Base-by-base conservation (phyloP, 2,113 vertebrate genomes). In the Cepphus grylle region DNA sequence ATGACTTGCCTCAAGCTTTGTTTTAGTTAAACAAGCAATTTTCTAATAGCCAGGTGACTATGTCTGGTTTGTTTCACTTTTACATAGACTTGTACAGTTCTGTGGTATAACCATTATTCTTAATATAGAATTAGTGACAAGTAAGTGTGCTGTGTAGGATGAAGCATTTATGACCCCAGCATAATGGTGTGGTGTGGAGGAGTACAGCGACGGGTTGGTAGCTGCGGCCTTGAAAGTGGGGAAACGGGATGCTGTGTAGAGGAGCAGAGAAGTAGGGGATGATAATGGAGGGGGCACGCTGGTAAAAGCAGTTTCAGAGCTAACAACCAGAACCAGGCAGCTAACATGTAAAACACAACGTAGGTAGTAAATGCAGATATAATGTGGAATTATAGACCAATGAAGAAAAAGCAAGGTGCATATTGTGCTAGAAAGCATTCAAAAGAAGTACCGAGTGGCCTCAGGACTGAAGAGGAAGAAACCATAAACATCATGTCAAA, bases 281-380 rank as follows among this genome's bases (percentile, higher is more conserved):
- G 40, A 18, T 47, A 90, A 36, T 2, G 4, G 23, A 47, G 30
- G 20, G 11, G 29, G 7, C 15, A 38, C 17, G 25, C 8, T 38
- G 29, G 3, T 17, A 92, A 79, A 53, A 82, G 4, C 7, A 66
- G 18, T 49, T 77, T 67, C 69, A 34, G 50, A 76, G 52, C 38
- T 65, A 52, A 55, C 20, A 55, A 45, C 29, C 10, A 73, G 32
- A 93, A 86, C 13, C 25, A 55, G 38, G 25, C 9, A 74, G 34
- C 32, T 79, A 59, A 40, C 2, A 12, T 0, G 9, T 29, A 61
- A 87, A 90, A 18, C 15, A 40, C 15, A 45, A 8, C 0, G 0
- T 25, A 11, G 29, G 4, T 4, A 56, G 29, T 65, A 71, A 78
- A 65, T 32, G 30, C 9, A 74, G 19, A 30, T 73, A 27, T 18